These are phyloP conservation scores for Ambastaia sidthimunki DNA, from an alignment of 2,797 vertebrate species.

Conservation along the genomic window DNA sequence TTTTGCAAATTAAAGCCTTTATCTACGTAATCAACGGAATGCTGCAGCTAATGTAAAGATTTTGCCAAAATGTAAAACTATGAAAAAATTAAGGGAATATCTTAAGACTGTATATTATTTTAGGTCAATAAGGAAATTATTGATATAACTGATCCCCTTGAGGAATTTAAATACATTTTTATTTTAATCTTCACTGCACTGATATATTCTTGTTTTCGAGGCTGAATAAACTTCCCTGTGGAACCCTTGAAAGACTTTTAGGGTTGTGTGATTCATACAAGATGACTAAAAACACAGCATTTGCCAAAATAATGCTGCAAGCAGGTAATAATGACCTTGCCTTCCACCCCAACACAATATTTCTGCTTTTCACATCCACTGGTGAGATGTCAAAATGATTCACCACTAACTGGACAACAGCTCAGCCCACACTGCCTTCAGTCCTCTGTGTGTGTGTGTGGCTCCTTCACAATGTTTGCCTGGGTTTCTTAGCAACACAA, in stretches of 20 bases:
- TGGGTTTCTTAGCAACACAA: conserved; percentile 19
- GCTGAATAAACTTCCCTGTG: background rate
- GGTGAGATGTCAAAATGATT: background rate
- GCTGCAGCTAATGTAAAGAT: too few species aligned
- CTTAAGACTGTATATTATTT: too few species aligned
- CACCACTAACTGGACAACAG: conserved; percentile 7
- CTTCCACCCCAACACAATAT: conserved; percentile 7
- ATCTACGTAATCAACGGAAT: too few species aligned
- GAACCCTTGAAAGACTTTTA: conserved; percentile 1
- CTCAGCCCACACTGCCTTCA: background rate
- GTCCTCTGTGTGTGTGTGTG: background rate
- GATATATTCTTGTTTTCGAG: background rate
- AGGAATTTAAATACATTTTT: too few species aligned
- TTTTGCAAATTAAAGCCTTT: too few species aligned
- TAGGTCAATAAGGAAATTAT: too few species aligned
- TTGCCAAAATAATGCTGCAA: conserved; percentile 13
- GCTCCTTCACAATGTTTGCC: conserved; percentile 10
- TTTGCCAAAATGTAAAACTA: too few species aligned
- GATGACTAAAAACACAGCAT: background rate
- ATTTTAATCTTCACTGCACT: too few species aligned
- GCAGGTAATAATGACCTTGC: background rate
- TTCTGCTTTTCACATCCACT: background rate
- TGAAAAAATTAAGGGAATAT: too few species aligned
- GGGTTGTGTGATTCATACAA: background rate
- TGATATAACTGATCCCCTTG: too few species aligned